phyloP scores from a whole-genome alignment of 2,113 vertebrate genomes.

The Isurus oxyrinchus region DNA sequence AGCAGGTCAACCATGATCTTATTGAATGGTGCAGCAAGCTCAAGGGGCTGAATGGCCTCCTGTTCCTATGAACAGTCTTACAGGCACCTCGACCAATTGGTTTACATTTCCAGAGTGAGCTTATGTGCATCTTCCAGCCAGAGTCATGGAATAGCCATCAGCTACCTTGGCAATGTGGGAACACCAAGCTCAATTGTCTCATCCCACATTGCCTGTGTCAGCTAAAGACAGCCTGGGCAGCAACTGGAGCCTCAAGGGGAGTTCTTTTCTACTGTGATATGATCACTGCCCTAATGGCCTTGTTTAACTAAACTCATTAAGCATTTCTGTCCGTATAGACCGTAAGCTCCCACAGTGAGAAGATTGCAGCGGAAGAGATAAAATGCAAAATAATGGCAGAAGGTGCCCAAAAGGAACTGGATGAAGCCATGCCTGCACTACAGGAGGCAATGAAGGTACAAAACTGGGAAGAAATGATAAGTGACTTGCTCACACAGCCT shows the following conservation, averaged over 20 bases:
- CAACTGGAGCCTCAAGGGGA: no score
- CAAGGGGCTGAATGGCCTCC: background rate
- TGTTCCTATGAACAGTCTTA: background rate
- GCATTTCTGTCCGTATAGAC: constrained; percentile 48
- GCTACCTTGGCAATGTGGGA: background rate
- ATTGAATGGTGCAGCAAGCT: background rate
- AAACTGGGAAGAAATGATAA: rapidly evolving
- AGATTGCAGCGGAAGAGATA: constrained; percentile 69
- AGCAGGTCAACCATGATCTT: background rate
- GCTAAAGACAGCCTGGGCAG: background rate
- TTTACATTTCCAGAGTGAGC: background rate
- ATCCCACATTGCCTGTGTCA: background rate
- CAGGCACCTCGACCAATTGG: background rate
- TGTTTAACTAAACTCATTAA: background rate
- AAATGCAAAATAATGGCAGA: constrained; percentile 74
- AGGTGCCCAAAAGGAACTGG: constrained; percentile 77
- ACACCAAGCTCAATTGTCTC: background rate
- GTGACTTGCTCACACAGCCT: background rate
- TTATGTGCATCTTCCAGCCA: background rate
- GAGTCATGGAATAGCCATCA: background rate
- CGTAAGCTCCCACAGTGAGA: constrained; percentile 71
- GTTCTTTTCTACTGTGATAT: background rate
- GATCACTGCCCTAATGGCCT: background rate
- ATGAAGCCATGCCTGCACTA: constrained; percentile 75
- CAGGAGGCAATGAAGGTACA: constrained; percentile 81